Conservation (phyloP, 2,888 invertebrate species). For the Congeria kusceri region DNA sequence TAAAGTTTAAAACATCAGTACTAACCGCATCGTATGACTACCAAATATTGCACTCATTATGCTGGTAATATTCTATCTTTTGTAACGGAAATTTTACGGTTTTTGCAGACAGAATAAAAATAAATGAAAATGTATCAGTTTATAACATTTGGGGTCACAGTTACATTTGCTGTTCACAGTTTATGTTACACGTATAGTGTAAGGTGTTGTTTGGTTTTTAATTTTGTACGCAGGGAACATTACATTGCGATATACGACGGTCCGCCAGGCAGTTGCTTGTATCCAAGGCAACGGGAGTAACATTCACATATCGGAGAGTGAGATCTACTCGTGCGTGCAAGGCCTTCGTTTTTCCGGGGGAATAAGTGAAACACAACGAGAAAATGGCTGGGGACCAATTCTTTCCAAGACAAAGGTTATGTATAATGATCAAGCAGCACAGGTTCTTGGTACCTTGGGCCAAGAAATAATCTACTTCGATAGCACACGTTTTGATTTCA, state of each 20-base stretch:
- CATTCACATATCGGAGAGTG: background rate
- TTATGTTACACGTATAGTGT: no score
- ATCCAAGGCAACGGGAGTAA: constrained; percentile 12
- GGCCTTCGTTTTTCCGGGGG: constrained; percentile 13
- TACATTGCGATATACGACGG: background rate
- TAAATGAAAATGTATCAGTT: background rate
- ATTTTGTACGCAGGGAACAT: constrained; percentile 4
- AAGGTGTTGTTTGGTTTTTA: no score
- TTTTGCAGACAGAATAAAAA: background rate
- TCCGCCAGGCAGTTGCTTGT: constrained; percentile 13
- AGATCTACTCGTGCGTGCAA: background rate
- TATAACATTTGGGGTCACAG: background rate
- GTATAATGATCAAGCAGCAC: constrained; percentile 6
- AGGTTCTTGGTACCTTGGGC: background rate
- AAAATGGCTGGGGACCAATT: background rate
- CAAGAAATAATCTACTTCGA: background rate
- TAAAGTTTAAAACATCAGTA: no score
- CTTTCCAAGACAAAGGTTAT: background rate
- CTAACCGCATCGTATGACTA: no score
- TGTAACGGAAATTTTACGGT: no score
- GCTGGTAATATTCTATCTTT: no score
- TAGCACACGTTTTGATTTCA: background rate
- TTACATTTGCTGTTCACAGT: no score
- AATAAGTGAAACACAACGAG: background rate
- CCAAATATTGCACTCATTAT: no score